Evolutionary conservation across 2,888 invertebrate species (phyloP).

Genomic region (Dynastes tityus): DNA sequence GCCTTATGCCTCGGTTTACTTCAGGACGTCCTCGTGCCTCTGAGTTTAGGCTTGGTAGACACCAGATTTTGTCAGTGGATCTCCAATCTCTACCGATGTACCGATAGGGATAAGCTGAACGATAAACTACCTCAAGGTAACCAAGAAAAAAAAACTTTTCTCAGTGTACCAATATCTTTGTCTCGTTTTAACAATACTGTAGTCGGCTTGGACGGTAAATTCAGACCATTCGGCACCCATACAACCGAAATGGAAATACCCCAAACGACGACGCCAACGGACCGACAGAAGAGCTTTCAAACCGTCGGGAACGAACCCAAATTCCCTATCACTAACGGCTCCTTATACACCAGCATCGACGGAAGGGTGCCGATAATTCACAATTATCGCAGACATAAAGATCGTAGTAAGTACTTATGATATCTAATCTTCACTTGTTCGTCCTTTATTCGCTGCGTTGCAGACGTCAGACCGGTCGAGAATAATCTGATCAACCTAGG

Average conservation of each 20-base stretch:
- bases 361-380: constrained; percentile 73
- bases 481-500: constrained; percentile 63
- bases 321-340: constrained; percentile 76
- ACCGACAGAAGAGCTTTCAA: constrained; percentile 67
- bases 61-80: constrained; percentile 75
- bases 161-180: too few species aligned
- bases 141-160: background rate
- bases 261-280: constrained; percentile 62
- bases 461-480: constrained; percentile 55
- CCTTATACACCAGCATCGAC: constrained; percentile 72
- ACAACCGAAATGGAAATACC: constrained; percentile 67
- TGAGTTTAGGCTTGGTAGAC: constrained; percentile 75
- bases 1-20: constrained; percentile 74
- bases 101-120: constrained; percentile 61
- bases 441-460: constrained; percentile 22
- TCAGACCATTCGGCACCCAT: constrained; percentile 73
- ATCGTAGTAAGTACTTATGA: constrained; percentile 54
- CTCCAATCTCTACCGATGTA: constrained; percentile 71
- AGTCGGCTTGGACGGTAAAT: constrained; percentile 76
- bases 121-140: constrained; percentile 70
- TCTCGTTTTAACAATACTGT: constrained; percentile 36
- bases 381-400: constrained; percentile 70
- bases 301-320: constrained; percentile 71
- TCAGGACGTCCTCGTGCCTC: constrained; percentile 74
- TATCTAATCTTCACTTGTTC: background rate